A percentile compares a stretch with the other conserved stretches of the same genome.
These are phyloP conservation scores for Spea hammondii DNA, from an alignment of 2,797 vertebrate genomes.

Conservation along the genomic window DNA sequence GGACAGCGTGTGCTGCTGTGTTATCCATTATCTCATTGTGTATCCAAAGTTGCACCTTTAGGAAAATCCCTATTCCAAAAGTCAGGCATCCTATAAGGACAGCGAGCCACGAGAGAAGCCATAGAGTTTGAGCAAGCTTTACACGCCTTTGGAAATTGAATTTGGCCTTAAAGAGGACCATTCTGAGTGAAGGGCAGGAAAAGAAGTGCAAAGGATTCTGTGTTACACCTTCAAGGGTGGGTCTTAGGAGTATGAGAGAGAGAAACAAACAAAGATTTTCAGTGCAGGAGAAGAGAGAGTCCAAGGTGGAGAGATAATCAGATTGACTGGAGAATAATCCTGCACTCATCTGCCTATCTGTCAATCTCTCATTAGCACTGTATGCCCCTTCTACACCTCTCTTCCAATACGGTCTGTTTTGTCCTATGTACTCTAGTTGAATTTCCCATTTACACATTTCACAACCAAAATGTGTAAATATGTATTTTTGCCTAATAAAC, in stretches of 20 bases:
- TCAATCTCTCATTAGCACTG: conserved; percentile 35
- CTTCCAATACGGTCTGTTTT: neutral
- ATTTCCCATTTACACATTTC: no score
- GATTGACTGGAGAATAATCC: conserved; percentile 46
- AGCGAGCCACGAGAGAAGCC: conserved; percentile 76
- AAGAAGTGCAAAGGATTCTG: conserved; percentile 10
- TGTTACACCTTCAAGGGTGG: conserved; percentile 18
- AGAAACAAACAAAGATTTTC: conserved; percentile 30
- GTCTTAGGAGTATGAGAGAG: conserved; percentile 2
- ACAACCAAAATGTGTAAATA: no score
- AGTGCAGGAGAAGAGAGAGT: conserved; percentile 37
- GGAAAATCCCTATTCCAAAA: conserved; percentile 76
- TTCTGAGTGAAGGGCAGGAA: conserved; percentile 48
- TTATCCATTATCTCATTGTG: conserved; percentile 81
- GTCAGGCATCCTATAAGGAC: conserved; percentile 71
- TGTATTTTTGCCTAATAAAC: no score
- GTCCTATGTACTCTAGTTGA: neutral
- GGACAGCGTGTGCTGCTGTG: conserved; percentile 74
- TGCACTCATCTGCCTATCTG: conserved; percentile 37
- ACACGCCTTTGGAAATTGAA: conserved; percentile 78
- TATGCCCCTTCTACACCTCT: conserved; percentile 25
- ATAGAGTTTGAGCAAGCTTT: conserved; percentile 76
- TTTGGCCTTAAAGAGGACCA: conserved; percentile 80
- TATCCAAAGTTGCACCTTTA: conserved; percentile 75
- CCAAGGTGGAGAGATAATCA: conserved; percentile 36